Evolutionary conservation across 2,113 vertebrate species (phyloP), one percentile per base, ranked within the genome.

Genomic region (Scophthalmus maximus): DNA sequence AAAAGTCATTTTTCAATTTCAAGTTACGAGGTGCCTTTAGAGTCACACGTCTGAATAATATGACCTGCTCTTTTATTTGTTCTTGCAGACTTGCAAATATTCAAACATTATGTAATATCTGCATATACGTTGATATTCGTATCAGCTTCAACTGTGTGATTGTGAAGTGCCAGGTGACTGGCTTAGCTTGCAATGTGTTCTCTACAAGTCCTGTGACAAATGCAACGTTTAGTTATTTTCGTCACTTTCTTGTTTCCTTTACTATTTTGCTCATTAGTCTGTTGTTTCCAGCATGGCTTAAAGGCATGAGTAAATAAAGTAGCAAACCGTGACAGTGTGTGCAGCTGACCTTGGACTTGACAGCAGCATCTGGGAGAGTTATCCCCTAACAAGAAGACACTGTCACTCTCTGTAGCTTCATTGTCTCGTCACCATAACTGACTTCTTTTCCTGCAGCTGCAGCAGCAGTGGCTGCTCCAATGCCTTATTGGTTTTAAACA

Each of bases 291-390:
- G 56, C 10, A 1, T 63, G 8, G 6, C 9, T 47, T 47, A 0
- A 65, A 46, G 42, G 59, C 49, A 66, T 17, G 23, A 59, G 32
- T 34, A 60, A 14, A 68, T 64, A 14, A 2, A 40, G 8, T 46
- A 14, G 2, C n/a, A 18, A 10, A 67, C 58, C 70, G 34, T 26
- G 30, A 38, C 32, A 42, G 29, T 53, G 59, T 61, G 10, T 50
- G 50, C 36, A 76, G 59, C 69, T 76, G 71, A 74, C 46, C 38
- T 70, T 80, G 67, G 62, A 55, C 38, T 68, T 20, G 30, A 59
- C 29, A 20, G 5, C 57, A 42, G 10, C 68, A 46, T 49, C 11
- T 18, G 61, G 27, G 61, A 23, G 44, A 15, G 20, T n/a, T n/a
- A 12, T 25, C 40, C 40, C 12, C 42, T 11, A 18, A 62, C 32